These are phyloP conservation scores for Arvicanthis niloticus DNA, from an alignment of 2,113 vertebrate genomes.

Conservation along the genomic window DNA sequence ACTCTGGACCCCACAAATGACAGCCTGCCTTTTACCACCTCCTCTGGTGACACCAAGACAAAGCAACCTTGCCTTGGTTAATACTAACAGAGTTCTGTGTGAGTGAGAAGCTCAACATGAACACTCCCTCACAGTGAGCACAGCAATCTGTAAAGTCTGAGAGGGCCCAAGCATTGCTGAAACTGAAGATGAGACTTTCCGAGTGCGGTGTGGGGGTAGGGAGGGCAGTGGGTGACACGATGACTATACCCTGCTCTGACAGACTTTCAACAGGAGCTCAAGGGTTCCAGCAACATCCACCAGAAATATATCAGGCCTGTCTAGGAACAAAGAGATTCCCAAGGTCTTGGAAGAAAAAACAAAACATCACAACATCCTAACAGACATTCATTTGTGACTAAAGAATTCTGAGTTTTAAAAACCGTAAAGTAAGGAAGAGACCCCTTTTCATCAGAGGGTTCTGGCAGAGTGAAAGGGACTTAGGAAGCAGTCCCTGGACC, in stretches of 20 bases:
- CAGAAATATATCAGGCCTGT: not conserved
- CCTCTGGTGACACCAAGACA: not conserved
- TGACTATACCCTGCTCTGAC: not conserved
- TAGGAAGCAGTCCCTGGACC: not conserved
- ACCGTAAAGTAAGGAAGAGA: not conserved
- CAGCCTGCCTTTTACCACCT: not conserved
- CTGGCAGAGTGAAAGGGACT: not conserved
- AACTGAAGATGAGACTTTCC: slow-evolving; percentile 32
- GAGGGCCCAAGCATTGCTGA: not conserved
- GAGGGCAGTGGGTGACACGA: not conserved
- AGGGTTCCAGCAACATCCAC: slow-evolving; percentile 34
- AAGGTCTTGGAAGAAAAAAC: not conserved
- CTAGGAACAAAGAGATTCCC: slow-evolving; percentile 34
- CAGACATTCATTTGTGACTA: not conserved
- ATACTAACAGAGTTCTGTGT: not conserved
- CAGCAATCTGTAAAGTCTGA: not conserved
- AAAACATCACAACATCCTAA: not conserved
- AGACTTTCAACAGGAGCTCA: not conserved
- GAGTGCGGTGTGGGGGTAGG: not conserved
- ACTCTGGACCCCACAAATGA: not conserved
- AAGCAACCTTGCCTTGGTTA: not conserved
- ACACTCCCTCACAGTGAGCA: not conserved
- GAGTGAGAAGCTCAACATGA: not conserved
- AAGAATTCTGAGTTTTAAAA: not conserved
- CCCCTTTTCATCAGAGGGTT: not conserved